phyloP scores from a whole-genome alignment of 2,888 invertebrate species.

The Drosophila ustulata region DNA sequence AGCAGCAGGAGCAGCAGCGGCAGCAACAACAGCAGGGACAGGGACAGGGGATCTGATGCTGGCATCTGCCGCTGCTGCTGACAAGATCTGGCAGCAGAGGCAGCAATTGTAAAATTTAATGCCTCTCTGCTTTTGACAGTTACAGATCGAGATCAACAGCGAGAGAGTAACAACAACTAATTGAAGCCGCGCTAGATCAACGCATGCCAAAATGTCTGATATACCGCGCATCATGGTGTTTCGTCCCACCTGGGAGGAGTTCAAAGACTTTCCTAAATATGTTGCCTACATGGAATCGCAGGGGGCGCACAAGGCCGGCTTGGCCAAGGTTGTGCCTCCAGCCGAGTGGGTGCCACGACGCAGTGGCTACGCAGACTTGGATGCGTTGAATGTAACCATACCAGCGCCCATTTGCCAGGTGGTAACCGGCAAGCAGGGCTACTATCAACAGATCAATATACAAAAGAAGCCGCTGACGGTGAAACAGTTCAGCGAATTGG shows the following conservation, averaged over 20 bases:
- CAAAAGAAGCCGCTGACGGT: conserved; percentile 97
- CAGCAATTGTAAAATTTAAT: conserved; percentile 33
- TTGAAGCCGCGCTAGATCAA: not conserved
- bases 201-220: conserved; percentile 62
- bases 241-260: conserved; percentile 98
- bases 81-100: conserved; percentile 18
- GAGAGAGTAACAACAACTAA: not conserved
- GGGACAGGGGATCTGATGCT: conserved; percentile 26
- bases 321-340: conserved; percentile 98
- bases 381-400: conserved; percentile 93
- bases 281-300: conserved; percentile 95
- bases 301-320: conserved; percentile 97
- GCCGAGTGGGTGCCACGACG: conserved; percentile 97
- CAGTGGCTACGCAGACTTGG: conserved; percentile 92
- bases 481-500: conserved; percentile 94
- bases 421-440: conserved; percentile 97
- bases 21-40: conserved; percentile 13
- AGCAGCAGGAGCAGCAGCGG: not conserved
- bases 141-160: conserved; percentile 42
- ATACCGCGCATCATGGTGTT: conserved; percentile 87
- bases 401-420: conserved; percentile 98
- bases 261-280: conserved; percentile 96
- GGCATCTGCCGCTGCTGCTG: conserved; percentile 31
- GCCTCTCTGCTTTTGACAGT: conserved; percentile 45
- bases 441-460: conserved; percentile 98